phyloP scores from a whole-genome alignment of 2,888 invertebrate species.

The Hydriomena furcata region DNA sequence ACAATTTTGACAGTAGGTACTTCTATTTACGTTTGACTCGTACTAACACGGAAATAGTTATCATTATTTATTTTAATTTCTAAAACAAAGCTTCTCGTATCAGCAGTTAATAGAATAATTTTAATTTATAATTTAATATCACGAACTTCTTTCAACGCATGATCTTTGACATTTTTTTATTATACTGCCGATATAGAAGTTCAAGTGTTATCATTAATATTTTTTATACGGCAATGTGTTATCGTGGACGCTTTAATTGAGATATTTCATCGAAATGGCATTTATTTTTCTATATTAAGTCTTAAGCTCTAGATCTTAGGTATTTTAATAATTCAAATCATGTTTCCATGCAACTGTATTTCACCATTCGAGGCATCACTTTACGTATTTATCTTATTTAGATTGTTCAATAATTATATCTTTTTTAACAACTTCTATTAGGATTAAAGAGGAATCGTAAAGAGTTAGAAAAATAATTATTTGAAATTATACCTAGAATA shows the following conservation, averaged over 20 bases:
- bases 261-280: conserved; percentile 53
- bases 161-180: conserved; percentile 53
- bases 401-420: not conserved
- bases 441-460: too few relatives aligned
- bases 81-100: conserved; percentile 41
- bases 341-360: conserved; percentile 26
- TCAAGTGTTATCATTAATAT: conserved; percentile 55
- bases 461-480: too few relatives aligned
- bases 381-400: not conserved
- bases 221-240: conserved; percentile 54
- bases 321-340: conserved; percentile 31
- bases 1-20: conserved; percentile 10
- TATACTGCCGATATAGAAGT: conserved; percentile 49
- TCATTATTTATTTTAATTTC: conserved; percentile 47
- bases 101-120: conserved; percentile 48
- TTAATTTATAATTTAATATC: conserved; percentile 56
- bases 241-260: conserved; percentile 41
- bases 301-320: conserved; percentile 45
- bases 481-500: too few relatives aligned
- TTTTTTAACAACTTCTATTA: too few relatives aligned
- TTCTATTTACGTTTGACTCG: conserved; percentile 8
- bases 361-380: conserved; percentile 23
- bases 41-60: conserved; percentile 25
- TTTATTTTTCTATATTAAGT: conserved; percentile 63
- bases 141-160: conserved; percentile 46